Evolutionary conservation across 53 echinoderm and acorn worm species (phyloP), one percentile per base, ranked within the genome.

Genomic region (Holothuria leucospilota): DNA sequence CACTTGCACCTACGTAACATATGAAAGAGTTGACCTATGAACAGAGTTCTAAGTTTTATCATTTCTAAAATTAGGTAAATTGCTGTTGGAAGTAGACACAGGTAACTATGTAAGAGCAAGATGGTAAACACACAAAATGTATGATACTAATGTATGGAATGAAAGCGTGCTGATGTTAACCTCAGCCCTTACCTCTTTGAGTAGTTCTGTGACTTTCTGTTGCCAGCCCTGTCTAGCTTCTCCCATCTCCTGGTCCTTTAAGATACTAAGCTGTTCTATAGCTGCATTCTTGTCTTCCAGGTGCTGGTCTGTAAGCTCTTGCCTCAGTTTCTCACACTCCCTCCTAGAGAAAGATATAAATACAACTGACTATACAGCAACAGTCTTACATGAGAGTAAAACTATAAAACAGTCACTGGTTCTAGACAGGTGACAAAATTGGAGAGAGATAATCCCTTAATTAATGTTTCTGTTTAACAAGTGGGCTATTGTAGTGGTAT

Each of bases 241-340:
- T 4, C 88, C 95, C 34, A 97, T 73, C 74, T 97, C 98, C 61
- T 93, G 93, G 49, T 93, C 84, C 84, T 97, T 97, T 85, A 97
- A 84, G 64, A 84, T 39, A 38, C 87, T 88, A 61, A 93, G 69
- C 82, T 97, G 98, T 59, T 84, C 87, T 26, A 97, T 87, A 38
- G 95, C 93, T 13, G 95, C 91, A 67, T 88, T 91, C 90, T 95
- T 97, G 87, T 97, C 98, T 21, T 84, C 92, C 29, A 78, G 69
- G 68, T 97, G 98, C 42, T 97, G 98, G 24, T 91, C 94, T 4
- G 82, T 90, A 59, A 97, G 40, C 82, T 97, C 98, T 34, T 81
- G 87, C 24, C 92, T 87, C 18, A 97, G 85, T 81, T 91, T 97
- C 49, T 95, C 91, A 93, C 98, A 97, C 68, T 97, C 98, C 81